Conservation (phyloP, 2,888 invertebrate genomes). For the Thymelicus lineola region DNA sequence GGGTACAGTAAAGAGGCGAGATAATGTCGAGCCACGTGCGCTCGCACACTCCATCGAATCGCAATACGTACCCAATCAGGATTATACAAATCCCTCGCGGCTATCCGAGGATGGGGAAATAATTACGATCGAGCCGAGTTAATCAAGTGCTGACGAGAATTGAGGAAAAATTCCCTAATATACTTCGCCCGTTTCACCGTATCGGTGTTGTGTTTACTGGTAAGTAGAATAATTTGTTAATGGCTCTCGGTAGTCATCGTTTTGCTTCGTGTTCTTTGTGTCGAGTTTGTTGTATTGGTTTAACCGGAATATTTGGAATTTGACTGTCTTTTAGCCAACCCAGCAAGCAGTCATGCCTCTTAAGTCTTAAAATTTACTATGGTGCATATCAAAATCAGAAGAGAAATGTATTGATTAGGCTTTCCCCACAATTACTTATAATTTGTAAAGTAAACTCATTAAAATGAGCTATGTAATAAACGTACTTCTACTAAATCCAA, state of each 20-base stretch:
- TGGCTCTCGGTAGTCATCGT: not conserved
- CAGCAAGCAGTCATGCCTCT: no score
- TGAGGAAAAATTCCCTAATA: slow-evolving; percentile 68
- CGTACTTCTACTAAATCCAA: no score
- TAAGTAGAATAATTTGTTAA: not conserved
- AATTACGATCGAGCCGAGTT: slow-evolving; percentile 75
- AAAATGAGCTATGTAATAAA: no score
- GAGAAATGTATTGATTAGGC: no score
- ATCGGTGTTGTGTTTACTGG: slow-evolving; percentile 17
- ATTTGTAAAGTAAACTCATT: no score
- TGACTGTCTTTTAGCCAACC: no score
- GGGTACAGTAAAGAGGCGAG: slow-evolving; percentile 50
- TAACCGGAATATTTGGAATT: no score
- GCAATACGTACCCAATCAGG: slow-evolving; percentile 83
- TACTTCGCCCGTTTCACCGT: slow-evolving; percentile 39
- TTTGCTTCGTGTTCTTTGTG: not conserved
- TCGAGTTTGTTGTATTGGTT: no score
- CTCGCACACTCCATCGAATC: slow-evolving; percentile 78
- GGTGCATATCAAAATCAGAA: no score
- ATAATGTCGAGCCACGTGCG: slow-evolving; percentile 74
- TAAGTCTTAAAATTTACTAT: no score
- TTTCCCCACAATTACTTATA: no score
- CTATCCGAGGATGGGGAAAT: slow-evolving; percentile 67
- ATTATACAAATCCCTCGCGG: slow-evolving; percentile 81
- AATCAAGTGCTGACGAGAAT: slow-evolving; percentile 74